A percentile compares a stretch with the other conserved stretches of the same genome.
Conservation (phyloP, 2,113 vertebrate species). For the Electrona antarctica region DNA sequence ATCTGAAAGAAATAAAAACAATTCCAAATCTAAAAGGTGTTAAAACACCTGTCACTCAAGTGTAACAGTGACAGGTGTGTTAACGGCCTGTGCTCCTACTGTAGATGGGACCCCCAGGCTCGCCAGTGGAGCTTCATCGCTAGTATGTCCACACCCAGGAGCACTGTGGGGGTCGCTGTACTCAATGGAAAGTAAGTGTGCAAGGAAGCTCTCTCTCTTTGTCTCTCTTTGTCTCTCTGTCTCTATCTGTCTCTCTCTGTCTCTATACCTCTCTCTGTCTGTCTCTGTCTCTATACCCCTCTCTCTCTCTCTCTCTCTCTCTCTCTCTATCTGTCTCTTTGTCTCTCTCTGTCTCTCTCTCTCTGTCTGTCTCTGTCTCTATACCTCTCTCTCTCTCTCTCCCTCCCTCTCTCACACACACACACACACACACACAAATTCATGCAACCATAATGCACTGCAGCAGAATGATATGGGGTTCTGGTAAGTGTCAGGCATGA, state of each 20-base stretch:
- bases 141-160: constrained; percentile 95
- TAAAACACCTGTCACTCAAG: too few species aligned
- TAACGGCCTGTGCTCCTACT: not conserved
- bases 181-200: constrained; percentile 92
- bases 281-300: too few species aligned
- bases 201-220: too few species aligned
- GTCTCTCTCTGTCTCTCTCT: not conserved
- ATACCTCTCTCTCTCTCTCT: not conserved
- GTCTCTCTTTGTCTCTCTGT: not conserved
- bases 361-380: too few species aligned
- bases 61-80: not conserved
- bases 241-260: too few species aligned
- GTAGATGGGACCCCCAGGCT: constrained; percentile 95
- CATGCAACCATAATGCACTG: constrained; percentile 4
- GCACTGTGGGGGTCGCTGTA: constrained; percentile 96
- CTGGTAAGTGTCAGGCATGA: constrained; percentile 29
- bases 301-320: too few species aligned
- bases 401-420: not conserved
- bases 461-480: not conserved
- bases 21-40: too few species aligned
- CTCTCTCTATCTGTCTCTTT: too few species aligned
- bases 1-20: too few species aligned
- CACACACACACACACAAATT: not conserved
- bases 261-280: too few species aligned
- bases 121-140: constrained; percentile 98